Evolutionary conservation across 2,797 vertebrate species (phyloP).

Genomic region (Anabas testudineus): DNA sequence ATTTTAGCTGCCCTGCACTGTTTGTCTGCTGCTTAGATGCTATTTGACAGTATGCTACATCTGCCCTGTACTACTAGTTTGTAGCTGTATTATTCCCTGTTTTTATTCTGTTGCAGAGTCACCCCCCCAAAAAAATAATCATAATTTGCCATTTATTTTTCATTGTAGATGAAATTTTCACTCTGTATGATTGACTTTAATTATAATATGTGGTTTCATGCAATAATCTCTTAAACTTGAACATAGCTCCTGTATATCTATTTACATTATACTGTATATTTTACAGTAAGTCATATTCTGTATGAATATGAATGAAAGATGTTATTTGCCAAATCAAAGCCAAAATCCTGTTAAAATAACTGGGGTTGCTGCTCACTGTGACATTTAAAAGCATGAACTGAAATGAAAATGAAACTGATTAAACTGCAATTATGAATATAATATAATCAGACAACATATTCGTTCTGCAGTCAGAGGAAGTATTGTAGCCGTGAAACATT

Average conservation of each 20-base stretch:
- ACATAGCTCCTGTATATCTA: no score
- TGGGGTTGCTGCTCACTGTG: neutral
- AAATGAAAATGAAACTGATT: neutral
- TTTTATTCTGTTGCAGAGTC: no score
- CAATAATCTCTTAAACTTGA: no score
- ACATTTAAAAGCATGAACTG: slow-evolving; percentile 9
- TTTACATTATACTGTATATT: neutral
- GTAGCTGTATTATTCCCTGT: no score
- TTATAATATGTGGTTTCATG: no score
- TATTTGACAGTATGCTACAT: no score
- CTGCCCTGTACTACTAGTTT: no score
- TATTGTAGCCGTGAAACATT: slow-evolving; percentile 55
- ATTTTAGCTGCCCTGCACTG: no score
- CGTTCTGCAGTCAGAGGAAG: slow-evolving; percentile 24
- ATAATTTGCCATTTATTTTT: no score
- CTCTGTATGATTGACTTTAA: neutral
- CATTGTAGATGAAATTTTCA: neutral
- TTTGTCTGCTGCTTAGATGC: no score
- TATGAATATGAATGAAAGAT: neutral
- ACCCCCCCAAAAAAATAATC: no score
- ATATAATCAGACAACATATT: slow-evolving; percentile 16
- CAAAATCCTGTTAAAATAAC: neutral
- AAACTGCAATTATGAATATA: slow-evolving; percentile 13
- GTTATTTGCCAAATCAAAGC: slow-evolving; percentile 14
- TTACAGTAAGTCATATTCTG: slow-evolving; percentile 28